Evolutionary conservation across 2,113 vertebrate genomes (phyloP).

Genomic region (Anolis sagrei): DNA sequence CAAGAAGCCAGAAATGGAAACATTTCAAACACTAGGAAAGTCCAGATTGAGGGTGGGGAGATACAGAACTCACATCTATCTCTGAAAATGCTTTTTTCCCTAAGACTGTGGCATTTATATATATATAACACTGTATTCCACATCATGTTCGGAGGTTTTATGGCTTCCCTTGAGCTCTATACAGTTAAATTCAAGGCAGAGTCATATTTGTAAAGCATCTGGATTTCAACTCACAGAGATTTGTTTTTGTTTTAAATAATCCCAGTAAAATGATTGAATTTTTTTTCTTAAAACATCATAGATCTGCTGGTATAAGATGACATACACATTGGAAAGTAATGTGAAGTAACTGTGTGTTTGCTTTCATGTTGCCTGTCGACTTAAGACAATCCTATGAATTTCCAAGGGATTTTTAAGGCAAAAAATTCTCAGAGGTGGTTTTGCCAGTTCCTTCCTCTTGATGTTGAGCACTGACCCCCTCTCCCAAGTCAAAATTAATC

Average conservation of each 20-base stretch:
- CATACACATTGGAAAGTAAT: background rate
- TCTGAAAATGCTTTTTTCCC: background rate
- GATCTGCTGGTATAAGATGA: slow-evolving; percentile 27
- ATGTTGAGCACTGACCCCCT: too few relatives aligned
- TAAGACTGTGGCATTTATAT: background rate
- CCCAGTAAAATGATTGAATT: slow-evolving; percentile 43
- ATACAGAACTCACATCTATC: background rate
- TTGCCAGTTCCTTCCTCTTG: too few relatives aligned
- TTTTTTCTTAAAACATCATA: slow-evolving; percentile 31
- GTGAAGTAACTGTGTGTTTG: background rate
- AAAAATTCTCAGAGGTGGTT: too few relatives aligned
- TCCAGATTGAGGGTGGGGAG: background rate
- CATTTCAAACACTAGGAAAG: background rate
- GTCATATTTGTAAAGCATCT: slow-evolving; percentile 31
- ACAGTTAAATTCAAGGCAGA: accelerated
- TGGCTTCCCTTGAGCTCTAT: slow-evolving; percentile 1
- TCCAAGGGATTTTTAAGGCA: too few relatives aligned
- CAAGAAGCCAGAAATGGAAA: background rate
- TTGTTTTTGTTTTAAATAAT: slow-evolving; percentile 10
- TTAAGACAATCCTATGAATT: too few relatives aligned
- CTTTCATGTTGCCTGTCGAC: too few relatives aligned
- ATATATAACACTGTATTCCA: background rate
- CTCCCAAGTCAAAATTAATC: too few relatives aligned
- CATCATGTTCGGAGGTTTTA: slow-evolving; percentile 10
- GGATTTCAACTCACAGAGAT: slow-evolving; percentile 30